phyloP scores from a whole-genome alignment of 2,797 vertebrate genomes.

The Cygnus olor region DNA sequence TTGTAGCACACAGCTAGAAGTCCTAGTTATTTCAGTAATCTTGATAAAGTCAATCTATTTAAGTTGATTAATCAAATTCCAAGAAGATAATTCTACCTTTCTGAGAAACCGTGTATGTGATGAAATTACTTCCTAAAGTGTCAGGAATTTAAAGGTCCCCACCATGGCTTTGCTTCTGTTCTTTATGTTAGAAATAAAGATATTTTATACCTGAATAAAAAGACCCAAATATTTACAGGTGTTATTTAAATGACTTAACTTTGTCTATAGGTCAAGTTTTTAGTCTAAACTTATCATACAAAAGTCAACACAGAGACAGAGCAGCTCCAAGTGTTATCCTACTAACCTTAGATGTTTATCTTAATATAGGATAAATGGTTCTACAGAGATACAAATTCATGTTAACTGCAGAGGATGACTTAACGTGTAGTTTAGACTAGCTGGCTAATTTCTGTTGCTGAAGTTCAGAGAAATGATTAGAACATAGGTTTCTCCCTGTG shows the following conservation, averaged over 20 bases:
- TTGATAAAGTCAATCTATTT: not conserved
- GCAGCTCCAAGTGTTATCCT: not conserved
- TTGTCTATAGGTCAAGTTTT: not conserved
- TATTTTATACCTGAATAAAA: not conserved
- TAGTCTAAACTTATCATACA: not conserved
- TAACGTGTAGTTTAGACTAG: not conserved
- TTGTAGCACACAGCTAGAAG: not conserved
- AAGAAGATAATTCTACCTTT: not conserved
- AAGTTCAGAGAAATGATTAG: not conserved
- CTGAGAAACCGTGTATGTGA: not conserved
- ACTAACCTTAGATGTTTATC: constrained; percentile 8
- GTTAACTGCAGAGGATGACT: not conserved
- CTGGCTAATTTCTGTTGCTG: not conserved
- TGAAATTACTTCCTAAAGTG: not conserved
- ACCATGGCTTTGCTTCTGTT: not conserved
- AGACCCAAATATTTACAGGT: not conserved
- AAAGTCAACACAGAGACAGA: not conserved
- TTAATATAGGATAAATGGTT: constrained; percentile 17
- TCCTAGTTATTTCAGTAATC: not conserved
- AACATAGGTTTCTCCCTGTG: not conserved
- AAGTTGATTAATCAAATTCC: not conserved
- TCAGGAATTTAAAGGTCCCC: not conserved
- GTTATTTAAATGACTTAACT: not conserved
- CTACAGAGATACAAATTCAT: not conserved
- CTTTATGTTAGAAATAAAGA: not conserved